Evolutionary conservation across 2,797 vertebrate species (phyloP).

Genomic region (Fistularia tabacaria): DNA sequence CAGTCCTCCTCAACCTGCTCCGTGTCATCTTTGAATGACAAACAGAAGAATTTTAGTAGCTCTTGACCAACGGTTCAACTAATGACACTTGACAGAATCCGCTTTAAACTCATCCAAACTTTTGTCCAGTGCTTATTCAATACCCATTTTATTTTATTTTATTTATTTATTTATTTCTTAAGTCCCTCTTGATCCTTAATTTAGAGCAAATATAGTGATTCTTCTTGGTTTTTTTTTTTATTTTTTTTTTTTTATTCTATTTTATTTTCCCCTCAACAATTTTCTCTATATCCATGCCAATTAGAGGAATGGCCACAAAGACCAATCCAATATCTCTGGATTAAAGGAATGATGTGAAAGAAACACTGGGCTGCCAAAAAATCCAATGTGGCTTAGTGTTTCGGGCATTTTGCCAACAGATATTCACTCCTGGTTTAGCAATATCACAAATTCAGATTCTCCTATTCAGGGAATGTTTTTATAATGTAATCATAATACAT

Average conservation of each 20-base stretch:
- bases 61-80: slow-evolving; percentile 1
- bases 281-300: slow-evolving; percentile 7
- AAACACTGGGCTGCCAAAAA: slow-evolving; percentile 20
- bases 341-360: slow-evolving; percentile 29
- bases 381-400: not conserved
- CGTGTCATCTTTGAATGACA: slow-evolving; percentile 11
- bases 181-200: slow-evolving; percentile 12
- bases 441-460: slow-evolving; percentile 4
- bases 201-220: slow-evolving; percentile 8
- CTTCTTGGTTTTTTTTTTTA: too few species aligned
- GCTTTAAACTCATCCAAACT: too few species aligned
- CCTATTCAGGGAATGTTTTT: not conserved
- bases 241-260: slow-evolving; percentile 11
- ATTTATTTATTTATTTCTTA: not conserved
- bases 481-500: too few species aligned
- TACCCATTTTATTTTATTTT: not conserved
- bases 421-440: slow-evolving; percentile 1
- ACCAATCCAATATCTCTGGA: slow-evolving; percentile 10
- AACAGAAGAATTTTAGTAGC: slow-evolving; percentile 1
- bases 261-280: slow-evolving; percentile 7
- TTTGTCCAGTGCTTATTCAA: too few species aligned
- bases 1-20: too few species aligned
- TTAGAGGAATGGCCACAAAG: slow-evolving; percentile 25
- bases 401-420: not conserved
- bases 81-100: not conserved